Evolutionary conservation across 1,140 invertebrate species (phyloP).

Genomic region (Hestina assimilis): DNA sequence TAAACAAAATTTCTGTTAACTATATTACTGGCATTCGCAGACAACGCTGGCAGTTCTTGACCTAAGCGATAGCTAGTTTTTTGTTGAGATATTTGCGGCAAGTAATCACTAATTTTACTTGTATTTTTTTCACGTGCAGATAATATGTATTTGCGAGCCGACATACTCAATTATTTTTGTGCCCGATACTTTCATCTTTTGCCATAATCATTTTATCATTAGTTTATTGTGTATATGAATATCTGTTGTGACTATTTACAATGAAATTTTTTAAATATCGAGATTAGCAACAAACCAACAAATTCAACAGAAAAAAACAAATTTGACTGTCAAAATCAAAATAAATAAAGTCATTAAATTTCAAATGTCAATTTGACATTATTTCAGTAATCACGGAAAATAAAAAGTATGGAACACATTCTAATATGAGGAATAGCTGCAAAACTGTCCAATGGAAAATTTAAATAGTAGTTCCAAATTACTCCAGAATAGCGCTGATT

Average conservation of each 20-base stretch:
- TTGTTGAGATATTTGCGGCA: conserved; percentile 61
- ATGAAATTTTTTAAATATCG: conserved; percentile 5
- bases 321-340: too few species aligned
- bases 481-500: too few species aligned
- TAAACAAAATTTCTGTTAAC: conserved; percentile 61
- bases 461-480: too few species aligned
- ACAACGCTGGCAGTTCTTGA: conserved; percentile 51
- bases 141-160: conserved; percentile 61
- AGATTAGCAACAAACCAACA: conserved; percentile 8
- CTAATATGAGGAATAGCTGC: too few species aligned
- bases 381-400: too few species aligned
- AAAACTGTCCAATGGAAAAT: too few species aligned
- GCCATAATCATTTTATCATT: not conserved
- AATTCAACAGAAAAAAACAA: too few species aligned
- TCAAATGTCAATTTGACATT: too few species aligned
- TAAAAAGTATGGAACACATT: too few species aligned
- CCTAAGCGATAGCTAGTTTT: conserved; percentile 47
- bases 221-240: not conserved
- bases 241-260: not conserved
- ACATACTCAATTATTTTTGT: conserved; percentile 44
- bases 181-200: not conserved
- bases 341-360: too few species aligned
- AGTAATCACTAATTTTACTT: conserved; percentile 58
- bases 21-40: conserved; percentile 48
- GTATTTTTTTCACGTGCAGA: conserved; percentile 62